These are phyloP conservation scores for Oryzias javanicus DNA, from an alignment of 2,113 vertebrate genomes.

Conservation along the genomic window DNA sequence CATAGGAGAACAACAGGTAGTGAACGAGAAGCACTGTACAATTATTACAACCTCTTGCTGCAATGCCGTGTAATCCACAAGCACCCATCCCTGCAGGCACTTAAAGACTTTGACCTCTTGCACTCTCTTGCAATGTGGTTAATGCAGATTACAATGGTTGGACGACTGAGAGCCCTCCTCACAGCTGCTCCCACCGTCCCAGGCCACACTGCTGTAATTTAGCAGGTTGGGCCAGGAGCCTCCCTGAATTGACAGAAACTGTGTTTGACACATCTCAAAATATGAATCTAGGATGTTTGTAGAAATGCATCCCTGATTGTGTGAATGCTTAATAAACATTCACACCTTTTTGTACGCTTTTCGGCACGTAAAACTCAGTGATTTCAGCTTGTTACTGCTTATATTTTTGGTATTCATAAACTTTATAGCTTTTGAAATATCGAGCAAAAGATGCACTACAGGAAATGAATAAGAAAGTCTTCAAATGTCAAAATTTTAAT, in stretches of 20 bases:
- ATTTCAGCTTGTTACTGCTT: too few relatives aligned
- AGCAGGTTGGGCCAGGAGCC: conserved; percentile 37
- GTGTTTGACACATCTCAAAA: conserved; percentile 28
- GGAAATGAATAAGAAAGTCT: too few relatives aligned
- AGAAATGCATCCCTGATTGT: too few relatives aligned
- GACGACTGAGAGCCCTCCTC: conserved; percentile 61
- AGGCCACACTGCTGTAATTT: conserved; percentile 63
- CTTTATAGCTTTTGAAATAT: too few relatives aligned
- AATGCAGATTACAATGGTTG: conserved; percentile 79
- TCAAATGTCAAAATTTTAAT: too few relatives aligned
- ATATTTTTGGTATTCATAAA: too few relatives aligned
- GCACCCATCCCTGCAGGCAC: conserved; percentile 70
- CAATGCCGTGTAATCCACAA: conserved; percentile 71
- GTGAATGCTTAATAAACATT: too few relatives aligned
- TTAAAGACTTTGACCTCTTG: conserved; percentile 82
- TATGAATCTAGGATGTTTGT: too few relatives aligned
- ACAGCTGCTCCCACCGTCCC: conserved; percentile 71
- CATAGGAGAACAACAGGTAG: conserved; percentile 51
- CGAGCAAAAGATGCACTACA: too few relatives aligned
- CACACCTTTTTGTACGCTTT: too few relatives aligned
- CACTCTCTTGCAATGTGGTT: conserved; percentile 74
- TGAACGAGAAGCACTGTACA: conserved; percentile 43
- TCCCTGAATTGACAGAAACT: conserved; percentile 46
- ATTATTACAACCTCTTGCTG: conserved; percentile 57
- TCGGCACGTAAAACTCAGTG: too few relatives aligned